Conservation (phyloP, 2,113 vertebrate genomes). For the Melospiza georgiana region DNA sequence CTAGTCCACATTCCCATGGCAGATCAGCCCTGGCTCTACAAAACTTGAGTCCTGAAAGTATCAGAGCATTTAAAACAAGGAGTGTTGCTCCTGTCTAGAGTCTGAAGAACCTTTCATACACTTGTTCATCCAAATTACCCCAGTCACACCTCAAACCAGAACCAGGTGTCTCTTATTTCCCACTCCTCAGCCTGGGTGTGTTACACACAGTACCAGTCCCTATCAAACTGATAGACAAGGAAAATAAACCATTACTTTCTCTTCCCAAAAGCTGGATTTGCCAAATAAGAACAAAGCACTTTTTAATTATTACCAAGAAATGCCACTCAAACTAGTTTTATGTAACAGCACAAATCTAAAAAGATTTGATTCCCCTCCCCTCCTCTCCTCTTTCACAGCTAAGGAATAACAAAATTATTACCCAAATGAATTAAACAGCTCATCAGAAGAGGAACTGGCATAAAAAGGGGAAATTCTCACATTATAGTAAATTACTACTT, state of each 20-base stretch:
- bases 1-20: rapidly evolving
- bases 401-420: background rate
- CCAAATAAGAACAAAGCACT: background rate
- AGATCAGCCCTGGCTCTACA: background rate
- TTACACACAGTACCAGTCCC: background rate
- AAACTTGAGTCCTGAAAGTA: background rate
- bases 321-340: background rate
- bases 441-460: background rate
- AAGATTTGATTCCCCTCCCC: background rate
- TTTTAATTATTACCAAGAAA: background rate
- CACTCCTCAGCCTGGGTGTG: background rate
- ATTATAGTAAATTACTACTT: background rate
- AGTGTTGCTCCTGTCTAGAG: background rate
- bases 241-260: background rate
- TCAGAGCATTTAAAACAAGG: background rate
- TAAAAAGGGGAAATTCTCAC: background rate
- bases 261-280: background rate
- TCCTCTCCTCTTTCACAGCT: background rate
- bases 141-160: background rate
- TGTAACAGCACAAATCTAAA: background rate
- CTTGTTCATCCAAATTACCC: background rate
- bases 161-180: background rate
- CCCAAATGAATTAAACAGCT: background rate
- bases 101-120: background rate
- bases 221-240: background rate